A percentile compares a stretch with the other conserved stretches of the same genome.
Evolutionary conservation across 2,797 vertebrate genomes (phyloP).

Genomic region (Trichosurus vulpecula): DNA sequence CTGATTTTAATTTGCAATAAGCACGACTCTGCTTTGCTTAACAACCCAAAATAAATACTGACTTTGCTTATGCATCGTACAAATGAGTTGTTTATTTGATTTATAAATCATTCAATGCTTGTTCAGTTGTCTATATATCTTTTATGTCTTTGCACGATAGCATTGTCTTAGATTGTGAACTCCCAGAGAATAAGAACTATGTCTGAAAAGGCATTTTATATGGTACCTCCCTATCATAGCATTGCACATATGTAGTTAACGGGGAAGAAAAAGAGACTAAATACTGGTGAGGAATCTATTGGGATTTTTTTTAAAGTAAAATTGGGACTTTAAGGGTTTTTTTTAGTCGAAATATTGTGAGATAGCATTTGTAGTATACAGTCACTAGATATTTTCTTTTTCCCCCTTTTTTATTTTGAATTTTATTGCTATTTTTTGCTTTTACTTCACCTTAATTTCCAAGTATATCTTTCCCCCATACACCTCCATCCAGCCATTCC

Average conservation of each 20-base stretch:
- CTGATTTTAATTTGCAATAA: neutral
- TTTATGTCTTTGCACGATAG: neutral
- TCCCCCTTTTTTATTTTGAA: neutral
- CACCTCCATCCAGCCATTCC: neutral
- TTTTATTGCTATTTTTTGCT: neutral
- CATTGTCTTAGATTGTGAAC: neutral
- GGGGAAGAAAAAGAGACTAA: neutral
- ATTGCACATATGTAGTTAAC: neutral
- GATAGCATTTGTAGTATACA: neutral
- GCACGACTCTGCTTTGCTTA: neutral
- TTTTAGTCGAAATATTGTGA: slow-evolving; percentile 4
- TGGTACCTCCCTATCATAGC: neutral
- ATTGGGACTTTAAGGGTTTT: neutral
- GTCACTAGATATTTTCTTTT: neutral
- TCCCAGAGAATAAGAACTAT: neutral
- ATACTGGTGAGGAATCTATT: neutral
- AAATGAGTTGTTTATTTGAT: neutral
- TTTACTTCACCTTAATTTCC: neutral
- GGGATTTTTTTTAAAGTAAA: neutral
- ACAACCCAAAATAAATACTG: neutral
- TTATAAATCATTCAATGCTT: neutral
- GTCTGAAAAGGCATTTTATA: neutral
- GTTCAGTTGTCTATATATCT: neutral
- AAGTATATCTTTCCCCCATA: neutral
- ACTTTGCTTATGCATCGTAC: neutral